These are phyloP conservation scores for Zeus faber DNA, from an alignment of 2,113 vertebrate genomes.

Conservation along the genomic window DNA sequence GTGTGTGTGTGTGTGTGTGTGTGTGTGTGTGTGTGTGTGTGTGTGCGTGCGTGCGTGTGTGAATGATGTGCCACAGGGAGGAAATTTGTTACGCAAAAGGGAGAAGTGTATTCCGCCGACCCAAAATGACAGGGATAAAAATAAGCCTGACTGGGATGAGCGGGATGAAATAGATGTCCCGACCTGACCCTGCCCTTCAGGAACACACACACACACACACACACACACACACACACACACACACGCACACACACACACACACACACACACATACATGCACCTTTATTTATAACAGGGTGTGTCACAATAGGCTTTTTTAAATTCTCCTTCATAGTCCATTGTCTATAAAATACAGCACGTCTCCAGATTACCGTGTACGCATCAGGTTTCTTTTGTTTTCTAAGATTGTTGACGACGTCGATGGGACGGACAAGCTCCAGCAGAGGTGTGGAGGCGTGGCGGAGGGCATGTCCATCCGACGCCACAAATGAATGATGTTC, in stretches of 20 bases:
- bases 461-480: constrained; percentile 24
- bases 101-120: constrained; percentile 19
- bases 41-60: constrained; percentile 15
- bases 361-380: too few relatives aligned
- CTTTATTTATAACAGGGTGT: constrained; percentile 12
- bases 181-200: constrained; percentile 20
- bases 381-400: too few relatives aligned
- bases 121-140: constrained; percentile 36
- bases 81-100: constrained; percentile 26
- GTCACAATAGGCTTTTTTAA: constrained; percentile 9
- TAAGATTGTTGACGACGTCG: too few relatives aligned
- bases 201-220: background rate
- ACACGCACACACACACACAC: constrained; percentile 8
- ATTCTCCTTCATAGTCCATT: too few relatives aligned
- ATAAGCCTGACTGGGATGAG: constrained; percentile 25
- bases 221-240: constrained; percentile 7
- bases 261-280: constrained; percentile 9
- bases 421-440: too few relatives aligned
- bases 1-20: constrained; percentile 1
- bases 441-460: constrained; percentile 16
- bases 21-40: constrained; percentile 3
- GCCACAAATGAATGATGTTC: constrained; percentile 45
- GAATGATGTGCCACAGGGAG: constrained; percentile 22
- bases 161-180: constrained; percentile 18
- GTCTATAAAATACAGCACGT: too few relatives aligned